Base-by-base conservation (phyloP, 1,140 invertebrate species). In the Philopotamus ludificatus region DNA sequence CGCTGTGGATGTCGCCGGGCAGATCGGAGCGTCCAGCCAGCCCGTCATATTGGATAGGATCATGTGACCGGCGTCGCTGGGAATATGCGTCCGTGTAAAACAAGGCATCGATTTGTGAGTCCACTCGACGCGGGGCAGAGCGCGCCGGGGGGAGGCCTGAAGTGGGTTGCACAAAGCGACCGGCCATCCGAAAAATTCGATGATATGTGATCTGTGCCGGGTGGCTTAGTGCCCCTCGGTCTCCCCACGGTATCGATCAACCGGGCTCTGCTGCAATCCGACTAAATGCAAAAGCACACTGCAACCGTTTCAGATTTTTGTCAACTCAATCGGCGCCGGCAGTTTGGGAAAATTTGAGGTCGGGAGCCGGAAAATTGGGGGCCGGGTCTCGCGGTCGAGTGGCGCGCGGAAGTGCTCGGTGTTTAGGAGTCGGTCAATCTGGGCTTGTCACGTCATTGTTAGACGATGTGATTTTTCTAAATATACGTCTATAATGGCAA, bases 111-210 rank as follows among this genome's bases (percentile, higher is more conserved):
- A 47, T 47, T 47, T 47, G 44, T 16, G 44, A 47, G 15, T 47
- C 44, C 44, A 47, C 44, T 47, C 18, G 44, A 47, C 7, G 44
- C 50, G 23, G 59, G 50, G 34, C 41, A 16, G 23, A 16, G 26
- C 7, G 44, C 50, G 23, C 50, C 39, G 34, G 25, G 12, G 23
- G 16, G 26, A 4, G 44, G 44, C 59, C 16, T 41, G 28, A 25
- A 66, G 64, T 45, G 51, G 55, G 8, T 53, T 25, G 58, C 59
- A 69, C 67, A 69, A 69, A 69, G 67, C 47, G 67, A 25, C 45
- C 67, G 67, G 41, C 67, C 63, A 65, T 55, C 25, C 67, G 67
- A 69, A 69, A 69, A 69, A 69, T 69, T 69, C 67, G 51, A 64
- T 69, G 66, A 69, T 65, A 62, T 34, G 28, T 34, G 28, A 34